Evolutionary conservation across 2,113 vertebrate genomes (phyloP), one percentile per base, ranked within the genome.

Genomic region (Peromyscus maniculatus): DNA sequence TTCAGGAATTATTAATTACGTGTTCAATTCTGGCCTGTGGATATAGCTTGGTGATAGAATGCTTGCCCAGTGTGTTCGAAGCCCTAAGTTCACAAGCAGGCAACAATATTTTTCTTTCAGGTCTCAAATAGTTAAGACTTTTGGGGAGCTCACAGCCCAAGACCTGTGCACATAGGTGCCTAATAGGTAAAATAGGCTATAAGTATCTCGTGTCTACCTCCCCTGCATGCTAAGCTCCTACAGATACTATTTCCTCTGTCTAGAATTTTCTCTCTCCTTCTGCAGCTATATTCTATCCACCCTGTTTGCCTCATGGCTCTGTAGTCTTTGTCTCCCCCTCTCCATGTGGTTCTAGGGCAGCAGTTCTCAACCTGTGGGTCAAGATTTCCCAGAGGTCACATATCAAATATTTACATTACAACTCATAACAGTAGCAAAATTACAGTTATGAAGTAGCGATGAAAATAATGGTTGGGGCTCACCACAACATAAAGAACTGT

Each of bases 1-100:
- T 33, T 22, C 78, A 31, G 21, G 64, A 95, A 91, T 86, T 62
- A 72, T 72, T 87, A 87, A 87, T 71, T 91, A 64, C 86, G 90
- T 43, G 7, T n/a, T 95, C 75, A 2, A 9, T 59, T 92, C 89
- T 90, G 36, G 19, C 52, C 92, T 71, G 36, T 8, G 21, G 49
- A 26, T 39, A 10, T 57, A 39, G 36, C 46, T 71, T 33, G 10
- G 64, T 69, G 31, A 52, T 2, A 57, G 49, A 10, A 36, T 10
- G 21, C 1, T 36, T 87, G 46, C 19, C 62, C 52, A 52, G 3
- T n/a, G 11, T n/a, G 86, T 36, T 10, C 8, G 6, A 69, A 31
- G 43, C 15, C 9, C 78, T 7, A 6, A 31, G 82, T 91, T 95
- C 26, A 59, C 22, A 24, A 39, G 19, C 19, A 82, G 62, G 36